Conservation (phyloP, 2,888 invertebrate genomes). For the Lycocerus yunnanus region DNA sequence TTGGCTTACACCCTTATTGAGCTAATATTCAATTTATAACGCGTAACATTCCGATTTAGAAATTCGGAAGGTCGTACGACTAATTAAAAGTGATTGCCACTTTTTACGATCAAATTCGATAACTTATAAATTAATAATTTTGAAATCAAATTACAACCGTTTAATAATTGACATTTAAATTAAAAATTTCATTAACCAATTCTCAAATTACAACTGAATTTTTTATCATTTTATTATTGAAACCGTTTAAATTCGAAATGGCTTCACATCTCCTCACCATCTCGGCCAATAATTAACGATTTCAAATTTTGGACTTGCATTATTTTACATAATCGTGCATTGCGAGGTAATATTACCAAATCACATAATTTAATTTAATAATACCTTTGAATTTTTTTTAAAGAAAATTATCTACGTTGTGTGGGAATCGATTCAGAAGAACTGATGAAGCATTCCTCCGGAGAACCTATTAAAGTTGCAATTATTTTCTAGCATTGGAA, state of each 20-base stretch:
- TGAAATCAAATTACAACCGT: not conserved
- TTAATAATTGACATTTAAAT: not conserved
- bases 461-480: not conserved
- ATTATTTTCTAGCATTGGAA: not conserved
- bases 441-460: not conserved
- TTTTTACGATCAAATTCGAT: not conserved
- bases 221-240: not conserved
- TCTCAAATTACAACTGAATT: not conserved
- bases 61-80: conserved; percentile 4
- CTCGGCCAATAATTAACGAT: not conserved
- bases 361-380: not conserved
- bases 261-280: not conserved
- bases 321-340: not conserved
- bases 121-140: not conserved
- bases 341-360: not conserved
- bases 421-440: not conserved
- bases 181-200: not conserved
- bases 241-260: not conserved
- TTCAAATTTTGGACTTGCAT: not conserved
- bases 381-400: not conserved
- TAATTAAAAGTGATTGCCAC: not conserved
- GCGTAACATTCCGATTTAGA: conserved; percentile 29
- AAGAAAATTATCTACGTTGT: not conserved
- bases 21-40: conserved; percentile 35
- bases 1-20: conserved; percentile 32